Conservation (phyloP, 2,888 invertebrate genomes). For the Eucera pruinosa region DNA sequence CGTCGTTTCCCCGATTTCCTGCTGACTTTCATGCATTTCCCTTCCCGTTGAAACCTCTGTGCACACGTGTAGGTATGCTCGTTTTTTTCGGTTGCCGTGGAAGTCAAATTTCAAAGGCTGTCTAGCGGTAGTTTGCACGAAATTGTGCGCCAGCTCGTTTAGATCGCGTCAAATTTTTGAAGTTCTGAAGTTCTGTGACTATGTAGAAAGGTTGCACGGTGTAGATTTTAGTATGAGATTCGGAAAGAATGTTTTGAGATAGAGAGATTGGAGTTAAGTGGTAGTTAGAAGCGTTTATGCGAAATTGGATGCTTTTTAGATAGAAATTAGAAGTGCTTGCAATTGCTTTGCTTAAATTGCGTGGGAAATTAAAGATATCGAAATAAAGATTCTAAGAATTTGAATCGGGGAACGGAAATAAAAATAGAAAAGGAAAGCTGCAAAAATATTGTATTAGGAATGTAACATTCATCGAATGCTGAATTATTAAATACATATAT, state of each 20-base stretch:
- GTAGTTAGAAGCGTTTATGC: neutral
- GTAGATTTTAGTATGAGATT: neutral
- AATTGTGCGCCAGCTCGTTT: constrained; percentile 20
- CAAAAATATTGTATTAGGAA: too few species aligned
- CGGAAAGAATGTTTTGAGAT: neutral
- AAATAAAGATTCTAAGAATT: too few species aligned
- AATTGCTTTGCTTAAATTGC: too few species aligned
- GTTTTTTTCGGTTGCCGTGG: neutral
- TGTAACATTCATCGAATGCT: too few species aligned
- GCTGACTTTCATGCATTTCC: constrained; percentile 26
- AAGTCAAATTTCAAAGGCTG: constrained; percentile 40
- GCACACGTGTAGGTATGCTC: neutral
- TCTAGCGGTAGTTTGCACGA: constrained; percentile 8
- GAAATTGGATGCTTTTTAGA: neutral
- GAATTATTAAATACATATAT: too few species aligned
- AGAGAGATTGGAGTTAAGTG: neutral
- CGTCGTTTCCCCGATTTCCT: constrained; percentile 53
- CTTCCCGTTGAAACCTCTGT: neutral
- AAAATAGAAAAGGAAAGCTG: too few species aligned
- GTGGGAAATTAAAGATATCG: too few species aligned
- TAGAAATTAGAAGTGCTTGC: too few species aligned
- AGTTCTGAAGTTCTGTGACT: neutral
- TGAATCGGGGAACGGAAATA: too few species aligned
- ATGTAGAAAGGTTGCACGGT: too few species aligned
- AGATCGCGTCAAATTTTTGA: constrained; percentile 18